Conservation (phyloP, 2,888 invertebrate genomes). For the Megastigmus dorsalis region DNA sequence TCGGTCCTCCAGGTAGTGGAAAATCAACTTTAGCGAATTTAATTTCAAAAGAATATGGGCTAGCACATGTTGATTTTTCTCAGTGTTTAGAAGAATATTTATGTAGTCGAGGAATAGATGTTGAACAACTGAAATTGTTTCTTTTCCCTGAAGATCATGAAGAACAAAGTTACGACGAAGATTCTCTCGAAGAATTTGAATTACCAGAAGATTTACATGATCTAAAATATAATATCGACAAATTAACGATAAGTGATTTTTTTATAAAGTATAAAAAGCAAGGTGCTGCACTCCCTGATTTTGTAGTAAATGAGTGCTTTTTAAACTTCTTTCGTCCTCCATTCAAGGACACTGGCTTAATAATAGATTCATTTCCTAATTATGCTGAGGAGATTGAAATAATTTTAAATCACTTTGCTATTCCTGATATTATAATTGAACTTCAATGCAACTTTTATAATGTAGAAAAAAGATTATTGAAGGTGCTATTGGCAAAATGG, state of each 20-base stretch:
- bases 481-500: constrained; percentile 73
- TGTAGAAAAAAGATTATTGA: constrained; percentile 70
- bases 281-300: constrained; percentile 75
- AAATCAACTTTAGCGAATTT: constrained; percentile 76
- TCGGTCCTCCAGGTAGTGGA: constrained; percentile 77
- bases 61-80: constrained; percentile 76
- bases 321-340: constrained; percentile 75
- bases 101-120: constrained; percentile 46
- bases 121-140: constrained; percentile 6
- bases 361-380: constrained; percentile 80
- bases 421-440: constrained; percentile 79
- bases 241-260: constrained; percentile 61
- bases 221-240: constrained; percentile 54
- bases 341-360: constrained; percentile 75
- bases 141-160: constrained; percentile 42
- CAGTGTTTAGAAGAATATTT: constrained; percentile 60
- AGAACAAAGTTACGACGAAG: constrained; percentile 51
- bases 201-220: constrained; percentile 56
- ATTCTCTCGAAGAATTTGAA: constrained; percentile 41
- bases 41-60: constrained; percentile 77
- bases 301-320: constrained; percentile 74
- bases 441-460: constrained; percentile 68
- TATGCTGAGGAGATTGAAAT: constrained; percentile 76
- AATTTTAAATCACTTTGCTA: constrained; percentile 75
- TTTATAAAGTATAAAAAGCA: constrained; percentile 76